Evolutionary conservation across 1,140 invertebrate genomes (phyloP), one percentile per base, ranked within the genome.

Genomic region (Charaxes varanes): DNA sequence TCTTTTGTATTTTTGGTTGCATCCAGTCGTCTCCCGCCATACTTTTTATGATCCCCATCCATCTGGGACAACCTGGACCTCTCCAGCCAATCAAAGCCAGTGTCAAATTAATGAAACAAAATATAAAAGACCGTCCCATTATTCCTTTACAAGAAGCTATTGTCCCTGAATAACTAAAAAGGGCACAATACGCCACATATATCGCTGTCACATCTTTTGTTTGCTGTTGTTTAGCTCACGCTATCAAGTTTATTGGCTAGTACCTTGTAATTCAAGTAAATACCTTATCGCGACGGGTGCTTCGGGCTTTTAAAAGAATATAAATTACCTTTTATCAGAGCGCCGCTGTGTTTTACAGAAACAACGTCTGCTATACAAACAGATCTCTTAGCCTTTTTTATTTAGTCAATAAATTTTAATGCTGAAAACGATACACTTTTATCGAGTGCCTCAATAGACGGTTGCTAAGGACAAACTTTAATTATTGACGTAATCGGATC

Each of bases 301-400:
- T 44, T 38, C 47, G 46, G 53, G 54, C 58, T 66, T 63, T 58
- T 57, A 56, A 61, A 66, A 60, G 49, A 58, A 42, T 60, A 62
- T 64, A 67, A 68, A 68, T 62, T 64, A 62, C 46, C 30, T 44
- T 56, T 66, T 68, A 63, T 62, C 52, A 48, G 41, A 45, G 43
- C 32, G 32, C 40, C 46, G 50, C 34, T 45, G 45, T 37, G 42
- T 40, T 43, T 47, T 52, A 46, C 31, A 31, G 41, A 46, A 45
- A 53, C 46, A 44, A 47, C 27, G 36, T 53, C 36, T 43, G 23
- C 34, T 7, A 28, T 28, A 15, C 27, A 1, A 28, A 28, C 14
- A 28, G 27, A 28, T 28, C 4, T 26, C 6, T 12, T 12, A 12
- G 10, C 7, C 10, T 12, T 26, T 26, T 26, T 12, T 26, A 5